phyloP scores from a whole-genome alignment of 2,113 vertebrate genomes.

The Morphnarchus princeps region DNA sequence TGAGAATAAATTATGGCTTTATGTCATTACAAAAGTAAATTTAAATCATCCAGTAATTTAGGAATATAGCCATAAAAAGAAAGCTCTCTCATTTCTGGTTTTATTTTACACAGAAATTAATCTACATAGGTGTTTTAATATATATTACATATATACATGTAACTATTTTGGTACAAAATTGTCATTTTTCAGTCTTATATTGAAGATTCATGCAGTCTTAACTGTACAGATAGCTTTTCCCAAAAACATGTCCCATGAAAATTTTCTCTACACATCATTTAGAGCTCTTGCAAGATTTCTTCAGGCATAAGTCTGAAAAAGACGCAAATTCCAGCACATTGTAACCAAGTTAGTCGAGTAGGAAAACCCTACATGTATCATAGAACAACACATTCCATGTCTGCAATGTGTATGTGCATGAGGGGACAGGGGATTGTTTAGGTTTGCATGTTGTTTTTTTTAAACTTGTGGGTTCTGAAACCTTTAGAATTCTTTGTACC shows the following conservation, averaged over 20 bases:
- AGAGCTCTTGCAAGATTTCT: neutral
- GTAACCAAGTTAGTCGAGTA: neutral
- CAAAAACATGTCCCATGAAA: accelerated
- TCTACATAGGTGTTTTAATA: accelerated
- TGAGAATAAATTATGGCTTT: neutral
- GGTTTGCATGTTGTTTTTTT: neutral
- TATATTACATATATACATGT: neutral
- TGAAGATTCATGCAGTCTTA: neutral
- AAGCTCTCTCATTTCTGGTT: neutral
- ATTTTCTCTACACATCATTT: neutral
- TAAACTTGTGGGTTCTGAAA: neutral
- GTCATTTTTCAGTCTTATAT: neutral
- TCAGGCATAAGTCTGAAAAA: neutral
- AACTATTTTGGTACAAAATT: neutral
- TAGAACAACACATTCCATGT: accelerated
- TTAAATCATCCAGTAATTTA: neutral
- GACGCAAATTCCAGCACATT: accelerated
- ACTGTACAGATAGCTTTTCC: neutral
- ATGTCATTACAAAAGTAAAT: neutral
- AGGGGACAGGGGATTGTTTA: neutral
- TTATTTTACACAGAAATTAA: neutral
- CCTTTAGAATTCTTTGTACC: neutral
- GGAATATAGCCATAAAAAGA: too few species aligned
- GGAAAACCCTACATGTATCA: neutral
- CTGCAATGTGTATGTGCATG: too few species aligned